These are phyloP conservation scores for Hydrozoanthus tunicans DNA, from an alignment of 64 coral and sea anemone genomes.

Conservation along the genomic window DNA sequence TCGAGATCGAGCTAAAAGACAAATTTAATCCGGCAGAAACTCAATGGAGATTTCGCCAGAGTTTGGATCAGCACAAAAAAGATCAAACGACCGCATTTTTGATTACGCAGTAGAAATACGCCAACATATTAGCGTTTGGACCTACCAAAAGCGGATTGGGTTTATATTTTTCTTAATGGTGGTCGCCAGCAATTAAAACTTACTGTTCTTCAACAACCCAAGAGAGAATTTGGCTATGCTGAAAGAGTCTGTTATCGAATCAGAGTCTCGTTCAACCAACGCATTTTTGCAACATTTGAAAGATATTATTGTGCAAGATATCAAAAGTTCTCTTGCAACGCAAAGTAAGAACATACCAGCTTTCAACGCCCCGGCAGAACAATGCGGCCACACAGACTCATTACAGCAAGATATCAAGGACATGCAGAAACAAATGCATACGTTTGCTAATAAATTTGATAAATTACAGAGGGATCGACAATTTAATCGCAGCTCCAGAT, in stretches of 20 bases:
- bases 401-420: too few relatives aligned
- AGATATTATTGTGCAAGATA: background rate
- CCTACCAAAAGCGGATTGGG: conserved; percentile 33
- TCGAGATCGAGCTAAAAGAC: background rate
- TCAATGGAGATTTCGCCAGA: conserved; percentile 7
- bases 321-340: too few relatives aligned
- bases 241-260: background rate
- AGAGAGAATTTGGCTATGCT: background rate
- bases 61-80: background rate
- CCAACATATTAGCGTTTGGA: conserved; percentile 1
- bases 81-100: background rate
- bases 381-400: too few relatives aligned
- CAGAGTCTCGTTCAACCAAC: background rate
- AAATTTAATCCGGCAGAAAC: conserved; percentile 12
- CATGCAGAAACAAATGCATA: background rate
- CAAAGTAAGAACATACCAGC: too few relatives aligned
- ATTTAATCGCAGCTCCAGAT: background rate
- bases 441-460: background rate
- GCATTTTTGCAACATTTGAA: background rate
- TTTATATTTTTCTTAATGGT: conserved; percentile 26
- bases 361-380: too few relatives aligned
- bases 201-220: conserved; percentile 40
- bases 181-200: background rate
- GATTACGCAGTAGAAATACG: conserved; percentile 7
- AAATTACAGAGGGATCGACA: background rate